phyloP scores from a whole-genome alignment of 2,888 invertebrate genomes.

The Stictocephala bisonia region DNA sequence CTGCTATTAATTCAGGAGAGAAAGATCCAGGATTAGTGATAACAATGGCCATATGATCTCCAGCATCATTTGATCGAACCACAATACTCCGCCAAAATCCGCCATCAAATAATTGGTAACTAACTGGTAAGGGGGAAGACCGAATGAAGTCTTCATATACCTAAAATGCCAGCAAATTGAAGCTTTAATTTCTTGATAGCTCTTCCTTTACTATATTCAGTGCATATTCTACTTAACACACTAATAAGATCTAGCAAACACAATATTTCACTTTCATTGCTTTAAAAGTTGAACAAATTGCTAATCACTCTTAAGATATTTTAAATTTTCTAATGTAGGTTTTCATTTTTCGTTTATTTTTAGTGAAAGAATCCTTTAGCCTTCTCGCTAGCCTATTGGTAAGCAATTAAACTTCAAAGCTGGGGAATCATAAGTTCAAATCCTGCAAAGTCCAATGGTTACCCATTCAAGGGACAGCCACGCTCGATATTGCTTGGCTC shows the following conservation, averaged over 20 bases:
- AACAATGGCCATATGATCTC: constrained; percentile 86
- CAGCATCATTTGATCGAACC: constrained; percentile 68
- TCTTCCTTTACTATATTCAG: not conserved
- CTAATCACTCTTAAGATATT: too few species aligned
- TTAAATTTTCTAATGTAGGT: too few species aligned
- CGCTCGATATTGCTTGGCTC: too few species aligned
- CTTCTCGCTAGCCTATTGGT: too few species aligned
- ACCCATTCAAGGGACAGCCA: too few species aligned
- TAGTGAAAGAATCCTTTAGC: too few species aligned
- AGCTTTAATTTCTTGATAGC: not conserved
- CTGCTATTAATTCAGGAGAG: constrained; percentile 70
- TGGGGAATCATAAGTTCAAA: too few species aligned
- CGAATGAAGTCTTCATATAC: constrained; percentile 78
- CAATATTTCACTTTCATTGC: too few species aligned
- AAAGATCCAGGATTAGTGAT: constrained; percentile 68
- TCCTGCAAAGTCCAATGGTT: too few species aligned
- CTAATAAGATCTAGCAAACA: not conserved
- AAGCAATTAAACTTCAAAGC: too few species aligned
- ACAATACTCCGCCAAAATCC: constrained; percentile 69
- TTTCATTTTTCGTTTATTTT: too few species aligned
- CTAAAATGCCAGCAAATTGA: constrained; percentile 54
- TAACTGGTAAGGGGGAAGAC: constrained; percentile 75
- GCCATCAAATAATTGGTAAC: constrained; percentile 78
- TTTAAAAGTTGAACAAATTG: too few species aligned
- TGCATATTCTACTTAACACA: not conserved